Evolutionary conservation across 2,797 vertebrate genomes (phyloP).

Genomic region (Glossophaga mutica): DNA sequence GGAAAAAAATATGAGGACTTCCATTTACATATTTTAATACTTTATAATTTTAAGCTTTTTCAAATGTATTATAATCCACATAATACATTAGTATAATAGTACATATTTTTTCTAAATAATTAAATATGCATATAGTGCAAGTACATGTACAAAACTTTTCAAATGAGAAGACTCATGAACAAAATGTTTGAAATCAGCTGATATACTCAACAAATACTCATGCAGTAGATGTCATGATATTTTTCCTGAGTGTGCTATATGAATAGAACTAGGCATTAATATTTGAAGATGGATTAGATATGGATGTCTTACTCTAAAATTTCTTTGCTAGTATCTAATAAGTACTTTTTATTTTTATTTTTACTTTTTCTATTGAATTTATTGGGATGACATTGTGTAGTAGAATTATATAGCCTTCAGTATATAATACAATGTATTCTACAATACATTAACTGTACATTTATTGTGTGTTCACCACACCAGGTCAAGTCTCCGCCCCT

Average conservation of each 20-base stretch:
- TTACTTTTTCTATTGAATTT: background rate
- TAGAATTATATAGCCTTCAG: background rate
- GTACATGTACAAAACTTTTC: background rate
- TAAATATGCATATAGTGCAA: background rate
- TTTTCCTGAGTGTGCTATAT: background rate
- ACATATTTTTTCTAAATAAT: background rate
- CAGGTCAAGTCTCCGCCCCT: background rate
- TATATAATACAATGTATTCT: background rate
- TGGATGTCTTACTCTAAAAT: background rate
- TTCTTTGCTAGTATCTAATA: background rate
- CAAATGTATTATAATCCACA: background rate
- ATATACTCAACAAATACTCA: background rate
- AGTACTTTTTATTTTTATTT: background rate
- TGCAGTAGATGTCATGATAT: background rate
- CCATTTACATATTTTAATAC: background rate
- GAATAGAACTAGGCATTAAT: background rate
- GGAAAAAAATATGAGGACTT: background rate
- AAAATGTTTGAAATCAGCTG: background rate
- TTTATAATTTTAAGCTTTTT: background rate
- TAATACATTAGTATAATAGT: background rate
- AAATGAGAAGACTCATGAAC: background rate
- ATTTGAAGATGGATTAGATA: background rate
- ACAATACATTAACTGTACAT: background rate
- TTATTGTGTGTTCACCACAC: background rate
- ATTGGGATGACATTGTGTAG: background rate